These are phyloP conservation scores for Limenitis camilla DNA, from an alignment of 2,888 invertebrate genomes.

Conservation along the genomic window DNA sequence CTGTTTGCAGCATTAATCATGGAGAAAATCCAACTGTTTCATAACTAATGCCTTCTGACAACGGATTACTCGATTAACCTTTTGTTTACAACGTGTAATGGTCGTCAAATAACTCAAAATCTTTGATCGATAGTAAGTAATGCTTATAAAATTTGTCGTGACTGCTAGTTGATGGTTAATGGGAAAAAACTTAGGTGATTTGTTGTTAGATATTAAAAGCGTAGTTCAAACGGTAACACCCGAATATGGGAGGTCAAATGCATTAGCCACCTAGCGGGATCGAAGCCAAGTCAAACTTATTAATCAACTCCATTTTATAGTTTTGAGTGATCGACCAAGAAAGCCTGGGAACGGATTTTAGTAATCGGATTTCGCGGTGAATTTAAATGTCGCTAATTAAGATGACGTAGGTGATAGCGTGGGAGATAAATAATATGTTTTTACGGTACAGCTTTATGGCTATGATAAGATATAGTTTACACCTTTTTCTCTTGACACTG, in stretches of 20 bases:
- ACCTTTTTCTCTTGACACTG: neutral
- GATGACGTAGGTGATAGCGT: conserved; percentile 8
- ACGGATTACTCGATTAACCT: conserved; percentile 14
- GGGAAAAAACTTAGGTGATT: conserved; percentile 64
- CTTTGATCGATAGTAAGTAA: conserved; percentile 56
- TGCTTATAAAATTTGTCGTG: conserved; percentile 69
- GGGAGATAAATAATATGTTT: conserved; percentile 5
- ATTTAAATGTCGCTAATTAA: conserved; percentile 17
- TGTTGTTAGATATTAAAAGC: conserved; percentile 64
- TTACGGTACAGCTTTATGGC: neutral
- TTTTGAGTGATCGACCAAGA: conserved; percentile 17
- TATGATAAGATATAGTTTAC: neutral
- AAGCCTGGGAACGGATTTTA: conserved; percentile 18
- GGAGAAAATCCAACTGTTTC: conserved; percentile 22
- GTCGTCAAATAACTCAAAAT: conserved; percentile 32
- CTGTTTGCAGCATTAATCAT: conserved; percentile 27
- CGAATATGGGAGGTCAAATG: conserved; percentile 63
- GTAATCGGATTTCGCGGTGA: conserved; percentile 6
- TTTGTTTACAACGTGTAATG: conserved; percentile 43
- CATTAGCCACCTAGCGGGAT: conserved; percentile 71
- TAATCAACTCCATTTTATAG: conserved; percentile 44
- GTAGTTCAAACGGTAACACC: conserved; percentile 66
- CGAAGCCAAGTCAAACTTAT: conserved; percentile 57
- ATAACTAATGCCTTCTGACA: conserved; percentile 26
- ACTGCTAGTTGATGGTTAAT: conserved; percentile 63